Base-by-base conservation (phyloP, 2,797 vertebrate genomes). In the Pelodytes ibericus region DNA sequence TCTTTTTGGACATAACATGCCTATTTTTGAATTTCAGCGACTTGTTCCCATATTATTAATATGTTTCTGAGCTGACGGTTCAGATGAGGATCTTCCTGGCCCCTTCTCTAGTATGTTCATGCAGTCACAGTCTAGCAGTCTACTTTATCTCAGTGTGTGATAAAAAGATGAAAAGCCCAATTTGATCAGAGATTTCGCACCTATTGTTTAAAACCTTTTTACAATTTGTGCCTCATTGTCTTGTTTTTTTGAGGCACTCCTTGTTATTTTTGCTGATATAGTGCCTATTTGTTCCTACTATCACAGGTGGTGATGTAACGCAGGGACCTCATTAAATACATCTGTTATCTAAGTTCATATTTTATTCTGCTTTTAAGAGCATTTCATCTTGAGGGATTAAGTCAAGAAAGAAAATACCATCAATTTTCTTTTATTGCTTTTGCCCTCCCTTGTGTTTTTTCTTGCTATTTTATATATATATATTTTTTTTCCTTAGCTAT, bases 331-430 rank as follows among this genome's bases (percentile, higher is more conserved):
- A 81, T 87, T 88, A 87, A 84, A 79, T 82, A 78, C 84, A 84
- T 85, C 84, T 87, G 81, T 85, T 87, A 83, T 85, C 81, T 86
- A 84, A 79, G 83, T 88, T 89, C 81, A 72, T 88, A 85, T 87
- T 86, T 87, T 89, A 89, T 87, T 89, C 86, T 83, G 80, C 85
- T 87, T 87, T 89, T 84, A 86, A 84, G 81, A 83, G 79, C 81
- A 79, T 79, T 81, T 84, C 85, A 83, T 73, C 82, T 84, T 81
- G 80, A 83, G 80, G 74, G 79, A 87, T 83, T 85, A 81, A 84
- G 77, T 72, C 68, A 76, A 81, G 70, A 73, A 81, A 79, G 75
- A 85, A 81, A 80, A 87, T 77, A 71, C 76, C 81, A 72, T 63
- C 81, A 78, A 80, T 74, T 75, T 75, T 75, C 56, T 73, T 79